Evolutionary conservation across 2,113 vertebrate genomes (phyloP).

Genomic region (Hypomesus transpacificus): DNA sequence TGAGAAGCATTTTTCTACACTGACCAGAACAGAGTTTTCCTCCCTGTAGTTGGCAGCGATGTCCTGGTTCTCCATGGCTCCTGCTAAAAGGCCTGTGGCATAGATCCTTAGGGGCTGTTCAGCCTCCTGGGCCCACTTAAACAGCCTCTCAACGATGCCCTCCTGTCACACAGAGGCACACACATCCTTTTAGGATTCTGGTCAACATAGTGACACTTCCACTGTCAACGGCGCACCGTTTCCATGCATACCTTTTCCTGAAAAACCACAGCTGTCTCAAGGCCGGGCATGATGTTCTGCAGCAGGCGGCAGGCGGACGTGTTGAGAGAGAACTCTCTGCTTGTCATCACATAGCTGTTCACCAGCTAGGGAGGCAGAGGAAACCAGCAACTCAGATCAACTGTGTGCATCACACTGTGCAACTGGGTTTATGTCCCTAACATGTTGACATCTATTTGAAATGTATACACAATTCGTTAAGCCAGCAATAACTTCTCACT

Average conservation of each 20-base stretch:
- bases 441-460: background rate
- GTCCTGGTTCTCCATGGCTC: slow-evolving; percentile 99
- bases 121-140: slow-evolving; percentile 95
- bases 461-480: background rate
- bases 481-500: slow-evolving; percentile 65
- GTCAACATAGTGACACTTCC: too few species aligned
- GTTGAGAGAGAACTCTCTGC: slow-evolving; percentile 89
- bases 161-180: slow-evolving; percentile 73
- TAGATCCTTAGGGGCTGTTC: slow-evolving; percentile 94
- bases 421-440: background rate
- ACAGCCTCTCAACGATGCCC: slow-evolving; percentile 95
- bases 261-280: slow-evolving; percentile 95
- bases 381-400: background rate
- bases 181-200: background rate
- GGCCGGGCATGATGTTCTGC: slow-evolving; percentile 95
- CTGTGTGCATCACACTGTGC: background rate
- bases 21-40: slow-evolving; percentile 93
- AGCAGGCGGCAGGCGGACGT: slow-evolving; percentile 92
- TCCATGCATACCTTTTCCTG: slow-evolving; percentile 81
- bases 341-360: slow-evolving; percentile 98
- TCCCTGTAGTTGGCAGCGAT: slow-evolving; percentile 98
- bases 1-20: background rate
- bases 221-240: too few species aligned
- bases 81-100: slow-evolving; percentile 91
- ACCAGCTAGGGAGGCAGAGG: slow-evolving; percentile 76